Base-by-base conservation (phyloP, 2,888 invertebrate genomes). In the Neuroscelio doddi region DNA sequence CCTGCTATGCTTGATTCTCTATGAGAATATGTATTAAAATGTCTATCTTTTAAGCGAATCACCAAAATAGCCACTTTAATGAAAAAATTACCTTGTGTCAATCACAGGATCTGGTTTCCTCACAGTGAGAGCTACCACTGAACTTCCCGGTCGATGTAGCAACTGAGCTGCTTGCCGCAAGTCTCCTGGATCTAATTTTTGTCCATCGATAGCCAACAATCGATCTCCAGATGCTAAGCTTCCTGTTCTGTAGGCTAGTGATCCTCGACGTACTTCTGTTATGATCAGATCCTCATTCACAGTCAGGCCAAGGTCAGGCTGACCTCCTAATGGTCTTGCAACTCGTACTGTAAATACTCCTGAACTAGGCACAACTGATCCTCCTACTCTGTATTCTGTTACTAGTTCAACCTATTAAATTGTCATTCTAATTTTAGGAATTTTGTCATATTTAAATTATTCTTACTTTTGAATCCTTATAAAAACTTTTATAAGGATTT, bases 291-390 rank as follows among this genome's bases (percentile, higher is more conserved):
- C 92, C 66, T 93, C 93, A 70, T 91, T 94, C 4, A 97, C 92
- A n/a, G 95, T 96, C 30, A 97, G 91, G 1, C 97, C 97, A 9
- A 97, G 87, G 2, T 95, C 95, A 17, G 90, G 90, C 30, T 91
- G 91, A 21, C 90, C 82, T n/a, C 84, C 84, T 3, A 80, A 63
- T 0, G 84, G 91, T 72, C 92, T 91, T 2, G 94, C 92, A 46
- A 97, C 87, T 83, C 95, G 94, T 0, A 98, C 96, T 67, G 92
- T 93, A 80, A 96, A 97, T 0, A 95, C 92, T 0, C 96, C 96
- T 73, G 94, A 93, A 3, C 94, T 92, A 1, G 96, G 95, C 68
- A 96, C 93, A 38, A 96, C 95, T 0, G 95, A 91, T 71, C 96
- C 96, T 7, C 95, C 93, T 83, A 96, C 94, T 85, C 94, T 95